A percentile compares a stretch with the other conserved stretches of the same genome.
Evolutionary conservation across 2,888 invertebrate species (phyloP).

Genomic region (Drosophila mercatorum): DNA sequence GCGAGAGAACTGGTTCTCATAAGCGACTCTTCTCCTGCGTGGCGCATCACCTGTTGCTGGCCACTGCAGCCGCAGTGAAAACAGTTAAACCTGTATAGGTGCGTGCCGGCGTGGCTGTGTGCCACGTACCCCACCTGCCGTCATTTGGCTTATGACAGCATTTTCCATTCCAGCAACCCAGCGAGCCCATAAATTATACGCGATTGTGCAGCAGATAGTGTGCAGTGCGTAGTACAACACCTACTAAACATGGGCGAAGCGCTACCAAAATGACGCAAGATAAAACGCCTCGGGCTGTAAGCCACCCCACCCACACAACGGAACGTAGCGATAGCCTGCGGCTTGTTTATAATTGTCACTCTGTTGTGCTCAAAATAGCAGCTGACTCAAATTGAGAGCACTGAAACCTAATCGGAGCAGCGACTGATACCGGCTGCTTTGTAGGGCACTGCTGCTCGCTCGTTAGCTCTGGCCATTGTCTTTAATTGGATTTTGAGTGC

Average conservation of each 20-base stretch:
- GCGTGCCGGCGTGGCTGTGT: neutral
- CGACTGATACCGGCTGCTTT: conserved; percentile 29
- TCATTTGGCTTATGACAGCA: neutral
- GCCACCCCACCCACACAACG: conserved; percentile 2
- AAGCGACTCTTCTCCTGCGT: conserved; percentile 43
- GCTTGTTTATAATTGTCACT: conserved; percentile 63
- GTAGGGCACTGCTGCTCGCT: conserved; percentile 48
- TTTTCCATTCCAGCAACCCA: neutral
- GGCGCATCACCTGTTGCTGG: conserved; percentile 13
- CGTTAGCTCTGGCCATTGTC: conserved; percentile 13
- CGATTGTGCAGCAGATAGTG: conserved; percentile 15
- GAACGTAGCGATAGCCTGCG: conserved; percentile 10
- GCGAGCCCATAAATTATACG: conserved; percentile 11
- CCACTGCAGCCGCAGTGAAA: conserved; percentile 44
- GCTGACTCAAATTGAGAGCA: conserved; percentile 60
- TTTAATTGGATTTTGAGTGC: conserved; percentile 55
- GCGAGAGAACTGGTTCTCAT: conserved; percentile 59
- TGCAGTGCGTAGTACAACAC: conserved; percentile 13
- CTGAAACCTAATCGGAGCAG: conserved; percentile 25
- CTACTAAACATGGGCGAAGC: conserved; percentile 41
- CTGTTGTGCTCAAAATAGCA: conserved; percentile 45
- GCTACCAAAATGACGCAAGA: conserved; percentile 39
- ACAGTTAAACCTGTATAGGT: conserved; percentile 67
- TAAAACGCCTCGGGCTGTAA: conserved; percentile 18
- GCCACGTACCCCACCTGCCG: neutral